A percentile compares a stretch with the other conserved stretches of the same genome.
Evolutionary conservation across 2,113 vertebrate species (phyloP).

Genomic region (Thalassoma bifasciatum): DNA sequence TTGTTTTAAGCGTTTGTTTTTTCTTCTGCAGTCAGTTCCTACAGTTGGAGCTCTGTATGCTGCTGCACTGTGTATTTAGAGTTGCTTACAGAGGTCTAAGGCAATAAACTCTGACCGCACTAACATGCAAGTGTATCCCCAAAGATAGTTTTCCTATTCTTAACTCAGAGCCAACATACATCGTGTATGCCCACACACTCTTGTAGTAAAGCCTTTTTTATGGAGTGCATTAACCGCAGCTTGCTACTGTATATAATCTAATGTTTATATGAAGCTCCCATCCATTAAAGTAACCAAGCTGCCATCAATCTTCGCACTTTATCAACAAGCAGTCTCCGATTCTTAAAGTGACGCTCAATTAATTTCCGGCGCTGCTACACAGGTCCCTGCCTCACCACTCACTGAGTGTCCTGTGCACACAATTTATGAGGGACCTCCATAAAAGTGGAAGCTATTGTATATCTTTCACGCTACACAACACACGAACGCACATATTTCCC

Average conservation of each 20-base stretch:
- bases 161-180: background rate
- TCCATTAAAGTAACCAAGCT: conserved; percentile 51
- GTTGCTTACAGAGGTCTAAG: too few species aligned
- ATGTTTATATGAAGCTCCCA: conserved; percentile 58
- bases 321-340: conserved; percentile 55
- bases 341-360: conserved; percentile 62
- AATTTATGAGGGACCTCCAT: conserved; percentile 63
- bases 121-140: background rate
- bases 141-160: background rate
- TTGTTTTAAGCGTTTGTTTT: too few species aligned
- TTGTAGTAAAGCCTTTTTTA: background rate
- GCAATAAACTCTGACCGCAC: background rate
- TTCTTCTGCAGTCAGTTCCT: background rate
- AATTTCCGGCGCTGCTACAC: conserved; percentile 47
- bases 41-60: background rate
- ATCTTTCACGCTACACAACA: conserved; percentile 62
- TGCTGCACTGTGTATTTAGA: too few species aligned
- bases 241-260: conserved; percentile 35
- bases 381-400: conserved; percentile 38
- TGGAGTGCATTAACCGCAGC: conserved; percentile 18
- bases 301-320: conserved; percentile 66
- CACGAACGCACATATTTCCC: conserved; percentile 29
- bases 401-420: conserved; percentile 42
- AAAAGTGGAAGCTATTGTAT: conserved; percentile 51
- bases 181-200: background rate